Evolutionary conservation across 2,888 invertebrate genomes (phyloP).

Genomic region (Trichogramma dendrolimi): DNA sequence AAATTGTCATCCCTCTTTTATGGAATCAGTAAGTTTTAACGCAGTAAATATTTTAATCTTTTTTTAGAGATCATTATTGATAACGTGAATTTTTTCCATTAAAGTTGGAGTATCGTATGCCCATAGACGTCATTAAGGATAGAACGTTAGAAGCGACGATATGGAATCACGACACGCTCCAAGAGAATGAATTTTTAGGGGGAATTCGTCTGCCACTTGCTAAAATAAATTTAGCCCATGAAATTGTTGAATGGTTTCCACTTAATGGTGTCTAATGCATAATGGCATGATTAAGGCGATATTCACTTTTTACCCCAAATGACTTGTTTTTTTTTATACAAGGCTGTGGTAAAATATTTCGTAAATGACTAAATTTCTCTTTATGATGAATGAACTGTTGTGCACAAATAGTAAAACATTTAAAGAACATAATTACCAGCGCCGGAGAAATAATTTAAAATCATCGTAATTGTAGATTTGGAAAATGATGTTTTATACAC

Average conservation of each 20-base stretch:
- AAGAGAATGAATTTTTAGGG: constrained; percentile 92
- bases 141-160: constrained; percentile 86
- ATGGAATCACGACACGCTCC: constrained; percentile 90
- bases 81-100: constrained; percentile 33
- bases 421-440: no score
- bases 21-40: constrained; percentile 79
- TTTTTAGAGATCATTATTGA: background rate
- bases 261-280: constrained; percentile 54
- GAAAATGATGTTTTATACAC: no score
- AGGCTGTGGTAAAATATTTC: constrained; percentile 27
- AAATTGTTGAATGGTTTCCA: constrained; percentile 84
- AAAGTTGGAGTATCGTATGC: constrained; percentile 83
- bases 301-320: background rate
- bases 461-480: no score
- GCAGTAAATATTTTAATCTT: background rate
- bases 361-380: background rate
- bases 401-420: constrained; percentile 16
- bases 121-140: constrained; percentile 70
- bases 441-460: no score
- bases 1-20: constrained; percentile 93
- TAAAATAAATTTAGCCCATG: constrained; percentile 69
- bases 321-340: constrained; percentile 12
- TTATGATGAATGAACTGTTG: constrained; percentile 1
- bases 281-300: background rate
- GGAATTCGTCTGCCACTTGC: constrained; percentile 79